Evolutionary conservation across 2,113 vertebrate genomes (phyloP).

Genomic region (Saguinus imperator): DNA sequence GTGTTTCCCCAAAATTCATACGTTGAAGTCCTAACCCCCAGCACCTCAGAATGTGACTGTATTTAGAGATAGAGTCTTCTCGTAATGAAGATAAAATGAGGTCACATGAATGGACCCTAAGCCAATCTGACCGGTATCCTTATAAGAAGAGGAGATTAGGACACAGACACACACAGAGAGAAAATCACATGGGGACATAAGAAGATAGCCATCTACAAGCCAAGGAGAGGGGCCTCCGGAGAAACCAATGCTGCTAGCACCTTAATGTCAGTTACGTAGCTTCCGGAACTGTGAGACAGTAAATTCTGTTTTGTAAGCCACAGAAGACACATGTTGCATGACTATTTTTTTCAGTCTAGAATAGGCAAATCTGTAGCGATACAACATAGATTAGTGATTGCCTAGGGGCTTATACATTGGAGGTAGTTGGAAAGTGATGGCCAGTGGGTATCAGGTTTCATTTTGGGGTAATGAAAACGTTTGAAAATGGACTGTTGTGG

Average conservation of each 20-base stretch:
- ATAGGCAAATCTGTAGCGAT: not conserved
- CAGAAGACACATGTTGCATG: not conserved
- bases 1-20: not conserved
- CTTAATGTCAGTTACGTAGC: not conserved
- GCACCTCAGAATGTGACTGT: not conserved
- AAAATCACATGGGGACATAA: not conserved
- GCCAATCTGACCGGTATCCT: not conserved
- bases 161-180: not conserved
- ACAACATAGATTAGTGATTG: not conserved
- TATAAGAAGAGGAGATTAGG: not conserved
- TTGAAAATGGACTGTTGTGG: not conserved
- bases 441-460: not conserved
- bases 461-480: not conserved
- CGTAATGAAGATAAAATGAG: not conserved
- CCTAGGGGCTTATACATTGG: not conserved
- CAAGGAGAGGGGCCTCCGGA: too few species aligned
- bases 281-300: not conserved
- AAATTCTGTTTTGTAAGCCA: not conserved
- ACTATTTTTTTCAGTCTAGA: not conserved
- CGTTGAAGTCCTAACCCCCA: not conserved
- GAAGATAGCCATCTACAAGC: not conserved
- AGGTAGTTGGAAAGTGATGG: not conserved
- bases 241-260: not conserved
- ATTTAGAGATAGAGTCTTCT: not conserved
- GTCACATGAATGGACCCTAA: not conserved